phyloP scores from a whole-genome alignment of 1,140 invertebrate genomes.

The Nasonia giraulti region DNA sequence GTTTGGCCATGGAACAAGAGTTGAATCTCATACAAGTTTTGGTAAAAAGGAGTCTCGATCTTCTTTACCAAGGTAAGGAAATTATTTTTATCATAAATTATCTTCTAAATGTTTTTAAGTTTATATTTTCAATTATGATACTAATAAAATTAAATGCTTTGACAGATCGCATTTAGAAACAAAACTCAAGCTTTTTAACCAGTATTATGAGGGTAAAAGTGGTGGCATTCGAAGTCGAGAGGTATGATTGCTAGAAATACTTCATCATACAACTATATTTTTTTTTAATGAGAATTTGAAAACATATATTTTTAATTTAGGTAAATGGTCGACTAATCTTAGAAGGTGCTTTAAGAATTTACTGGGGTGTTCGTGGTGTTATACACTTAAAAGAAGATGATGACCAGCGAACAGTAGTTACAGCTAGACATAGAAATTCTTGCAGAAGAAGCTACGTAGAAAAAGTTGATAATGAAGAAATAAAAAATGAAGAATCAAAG shows the following conservation, averaged over 20 bases:
- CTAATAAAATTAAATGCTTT: slow-evolving; percentile 49
- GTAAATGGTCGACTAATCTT: slow-evolving; percentile 86
- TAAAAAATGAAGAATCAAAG: slow-evolving; percentile 60
- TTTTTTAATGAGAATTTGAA: slow-evolving; percentile 6
- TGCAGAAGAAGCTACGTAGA: slow-evolving; percentile 72
- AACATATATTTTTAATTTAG: slow-evolving; percentile 61
- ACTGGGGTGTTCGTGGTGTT: slow-evolving; percentile 89
- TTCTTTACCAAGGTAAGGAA: slow-evolving; percentile 67
- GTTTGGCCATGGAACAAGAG: slow-evolving; percentile 90
- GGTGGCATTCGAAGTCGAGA: slow-evolving; percentile 84
- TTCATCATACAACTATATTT: not conserved
- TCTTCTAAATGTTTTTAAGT: not conserved
- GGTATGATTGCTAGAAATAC: slow-evolving; percentile 64
- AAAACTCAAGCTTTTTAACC: slow-evolving; percentile 87
- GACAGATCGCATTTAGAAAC: slow-evolving; percentile 84
- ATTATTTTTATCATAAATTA: slow-evolving; percentile 19
- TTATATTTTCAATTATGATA: slow-evolving; percentile 6
- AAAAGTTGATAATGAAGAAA: slow-evolving; percentile 62
- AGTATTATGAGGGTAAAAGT: slow-evolving; percentile 87
- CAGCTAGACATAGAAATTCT: slow-evolving; percentile 82
- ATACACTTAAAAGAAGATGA: slow-evolving; percentile 92
- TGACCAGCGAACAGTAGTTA: slow-evolving; percentile 85
- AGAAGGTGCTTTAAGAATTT: slow-evolving; percentile 86
- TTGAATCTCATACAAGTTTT: slow-evolving; percentile 91
- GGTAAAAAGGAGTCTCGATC: slow-evolving; percentile 79